Evolutionary conservation across 2,888 invertebrate species (phyloP).

Genomic region (Mystacides longicornis): DNA sequence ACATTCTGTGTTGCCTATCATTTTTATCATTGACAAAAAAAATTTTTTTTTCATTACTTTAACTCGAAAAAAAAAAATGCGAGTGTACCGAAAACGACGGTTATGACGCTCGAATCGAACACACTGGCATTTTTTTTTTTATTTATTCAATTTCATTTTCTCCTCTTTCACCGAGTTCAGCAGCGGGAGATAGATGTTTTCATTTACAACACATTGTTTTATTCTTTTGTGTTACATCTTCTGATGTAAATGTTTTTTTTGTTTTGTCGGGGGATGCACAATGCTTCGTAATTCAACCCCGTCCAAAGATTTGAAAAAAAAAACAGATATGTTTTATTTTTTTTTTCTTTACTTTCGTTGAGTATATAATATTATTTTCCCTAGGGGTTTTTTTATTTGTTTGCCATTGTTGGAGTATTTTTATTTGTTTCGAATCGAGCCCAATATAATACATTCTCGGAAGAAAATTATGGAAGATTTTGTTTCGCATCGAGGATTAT

Average conservation of each 20-base stretch:
- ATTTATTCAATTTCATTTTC: background rate
- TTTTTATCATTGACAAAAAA: no score
- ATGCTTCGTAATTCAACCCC: constrained; percentile 20
- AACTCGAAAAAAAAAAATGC: no score
- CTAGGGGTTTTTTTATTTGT: background rate
- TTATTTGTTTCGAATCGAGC: no score
- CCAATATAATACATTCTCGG: no score
- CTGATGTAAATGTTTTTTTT: background rate
- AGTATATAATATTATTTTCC: background rate
- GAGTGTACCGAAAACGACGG: no score
- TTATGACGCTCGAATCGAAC: no score
- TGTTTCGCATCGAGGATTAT: no score
- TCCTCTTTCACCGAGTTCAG: constrained; percentile 27
- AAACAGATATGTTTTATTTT: background rate
- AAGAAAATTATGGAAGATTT: no score
- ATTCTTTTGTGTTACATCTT: constrained; percentile 11
- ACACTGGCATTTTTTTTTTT: constrained; percentile 5
- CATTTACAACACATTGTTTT: constrained; percentile 6
- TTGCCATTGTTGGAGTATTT: no score
- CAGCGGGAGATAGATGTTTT: constrained; percentile 17
- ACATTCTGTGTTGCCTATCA: no score
- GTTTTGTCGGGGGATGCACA: constrained; percentile 28
- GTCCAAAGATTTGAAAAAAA: background rate
- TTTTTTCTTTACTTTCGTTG: background rate
- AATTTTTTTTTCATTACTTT: no score